Percentiles rank a stretch among this genome's conserved stretches.
Evolutionary conservation across 2,888 invertebrate species (phyloP).

Genomic region (Entomobrya multifasciata): DNA sequence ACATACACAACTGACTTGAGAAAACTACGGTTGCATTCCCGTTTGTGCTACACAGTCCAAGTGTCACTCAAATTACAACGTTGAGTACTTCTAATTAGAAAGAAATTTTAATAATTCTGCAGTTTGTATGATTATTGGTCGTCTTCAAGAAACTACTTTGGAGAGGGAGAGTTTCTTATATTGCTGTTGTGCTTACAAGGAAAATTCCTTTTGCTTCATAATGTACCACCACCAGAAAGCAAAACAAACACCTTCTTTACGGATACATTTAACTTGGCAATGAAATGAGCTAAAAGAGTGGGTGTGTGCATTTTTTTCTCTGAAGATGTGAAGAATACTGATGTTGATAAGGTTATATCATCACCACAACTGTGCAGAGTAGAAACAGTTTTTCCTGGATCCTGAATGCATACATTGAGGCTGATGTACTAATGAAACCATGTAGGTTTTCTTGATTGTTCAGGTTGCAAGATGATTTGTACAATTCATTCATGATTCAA

Average conservation of each 20-base stretch:
- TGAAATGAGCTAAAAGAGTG: not conserved
- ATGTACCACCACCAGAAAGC: not conserved
- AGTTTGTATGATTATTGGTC: conserved; percentile 62
- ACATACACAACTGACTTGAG: not conserved
- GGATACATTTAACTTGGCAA: conserved; percentile 11
- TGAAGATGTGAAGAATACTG: conserved; percentile 46
- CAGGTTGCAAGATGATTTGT: not conserved
- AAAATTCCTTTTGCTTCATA: too few relatives aligned
- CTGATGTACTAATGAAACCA: too few relatives aligned
- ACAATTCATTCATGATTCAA: not conserved
- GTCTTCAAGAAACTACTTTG: conserved; percentile 21
- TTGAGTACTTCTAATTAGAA: conserved; percentile 53
- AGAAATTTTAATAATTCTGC: conserved; percentile 64
- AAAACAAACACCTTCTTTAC: not conserved
- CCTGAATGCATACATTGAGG: too few relatives aligned
- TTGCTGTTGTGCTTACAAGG: not conserved
- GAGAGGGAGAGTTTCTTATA: not conserved
- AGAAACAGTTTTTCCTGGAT: not conserved
- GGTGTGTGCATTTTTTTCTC: not conserved
- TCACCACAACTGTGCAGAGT: not conserved
- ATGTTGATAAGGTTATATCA: not conserved
- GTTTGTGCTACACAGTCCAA: conserved; percentile 2
- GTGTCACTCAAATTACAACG: conserved; percentile 58
- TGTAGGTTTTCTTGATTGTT: too few relatives aligned
- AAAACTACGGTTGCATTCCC: not conserved